These are phyloP conservation scores for Gymnopithys bicolor DNA, from an alignment of 2,797 vertebrate species.

Conservation along the genomic window DNA sequence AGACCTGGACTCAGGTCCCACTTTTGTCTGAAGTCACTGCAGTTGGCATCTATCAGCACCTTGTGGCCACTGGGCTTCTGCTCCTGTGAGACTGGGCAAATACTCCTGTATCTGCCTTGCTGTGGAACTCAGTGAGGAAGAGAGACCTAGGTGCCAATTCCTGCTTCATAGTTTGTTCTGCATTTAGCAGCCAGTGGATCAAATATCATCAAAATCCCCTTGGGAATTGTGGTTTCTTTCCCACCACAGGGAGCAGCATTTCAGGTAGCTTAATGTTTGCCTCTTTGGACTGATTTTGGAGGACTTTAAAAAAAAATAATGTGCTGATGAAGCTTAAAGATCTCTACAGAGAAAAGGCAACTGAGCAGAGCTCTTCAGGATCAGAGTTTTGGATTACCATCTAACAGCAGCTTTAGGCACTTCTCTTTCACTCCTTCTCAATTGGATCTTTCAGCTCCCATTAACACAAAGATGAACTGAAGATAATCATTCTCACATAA, in stretches of 20 bases:
- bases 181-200: not conserved
- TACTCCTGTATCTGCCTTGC: not conserved
- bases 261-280: not conserved
- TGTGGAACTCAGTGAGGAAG: not conserved
- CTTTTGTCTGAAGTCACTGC: not conserved
- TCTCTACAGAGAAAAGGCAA: not conserved
- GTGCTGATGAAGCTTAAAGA: not conserved
- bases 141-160: not conserved
- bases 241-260: not conserved
- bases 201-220: not conserved
- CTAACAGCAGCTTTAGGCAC: not conserved
- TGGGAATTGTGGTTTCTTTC: not conserved
- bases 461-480: not conserved
- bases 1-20: not conserved
- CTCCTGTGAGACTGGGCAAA: not conserved
- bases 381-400: not conserved
- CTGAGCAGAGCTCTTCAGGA: not conserved
- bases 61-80: not conserved
- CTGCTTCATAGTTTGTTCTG: not conserved
- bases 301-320: not conserved
- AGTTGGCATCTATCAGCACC: fast-evolving
- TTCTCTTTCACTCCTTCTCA: not conserved
- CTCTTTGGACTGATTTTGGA: not conserved
- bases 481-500: not conserved
- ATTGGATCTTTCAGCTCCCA: not conserved